Conservation (phyloP, 2,797 vertebrate species). For the Phataginus tricuspis region DNA sequence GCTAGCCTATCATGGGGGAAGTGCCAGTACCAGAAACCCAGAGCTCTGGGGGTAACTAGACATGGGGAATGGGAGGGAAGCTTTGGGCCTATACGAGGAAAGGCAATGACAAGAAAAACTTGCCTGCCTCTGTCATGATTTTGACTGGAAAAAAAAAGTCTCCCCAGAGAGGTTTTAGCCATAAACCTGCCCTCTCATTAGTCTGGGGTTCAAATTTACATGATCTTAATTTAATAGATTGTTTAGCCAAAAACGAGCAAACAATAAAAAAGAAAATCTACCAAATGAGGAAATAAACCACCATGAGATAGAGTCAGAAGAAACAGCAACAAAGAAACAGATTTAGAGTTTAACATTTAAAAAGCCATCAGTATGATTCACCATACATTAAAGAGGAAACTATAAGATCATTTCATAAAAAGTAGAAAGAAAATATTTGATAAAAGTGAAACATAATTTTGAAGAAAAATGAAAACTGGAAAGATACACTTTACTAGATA, state of each 20-base stretch:
- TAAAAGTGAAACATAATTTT: conserved; percentile 6
- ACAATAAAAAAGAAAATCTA: background rate
- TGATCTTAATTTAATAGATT: background rate
- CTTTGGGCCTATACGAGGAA: background rate
- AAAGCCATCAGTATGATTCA: background rate
- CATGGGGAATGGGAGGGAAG: background rate
- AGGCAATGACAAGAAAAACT: background rate
- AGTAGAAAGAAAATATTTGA: background rate
- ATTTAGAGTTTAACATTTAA: background rate
- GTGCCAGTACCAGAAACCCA: background rate
- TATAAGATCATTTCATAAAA: background rate
- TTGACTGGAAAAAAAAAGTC: background rate
- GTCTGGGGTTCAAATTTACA: background rate
- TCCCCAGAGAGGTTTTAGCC: background rate
- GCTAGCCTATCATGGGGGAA: background rate
- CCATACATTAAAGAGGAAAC: conserved; percentile 5
- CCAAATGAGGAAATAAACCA: background rate
- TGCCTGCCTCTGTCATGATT: background rate
- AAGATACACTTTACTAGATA: background rate
- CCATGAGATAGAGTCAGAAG: background rate
- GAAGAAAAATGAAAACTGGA: background rate
- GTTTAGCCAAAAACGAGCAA: background rate
- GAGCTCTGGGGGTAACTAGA: background rate
- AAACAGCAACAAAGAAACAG: background rate
- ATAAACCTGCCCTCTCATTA: background rate